These are phyloP conservation scores for Acleris holmiana DNA, from an alignment of 2,888 invertebrate species.

Conservation along the genomic window DNA sequence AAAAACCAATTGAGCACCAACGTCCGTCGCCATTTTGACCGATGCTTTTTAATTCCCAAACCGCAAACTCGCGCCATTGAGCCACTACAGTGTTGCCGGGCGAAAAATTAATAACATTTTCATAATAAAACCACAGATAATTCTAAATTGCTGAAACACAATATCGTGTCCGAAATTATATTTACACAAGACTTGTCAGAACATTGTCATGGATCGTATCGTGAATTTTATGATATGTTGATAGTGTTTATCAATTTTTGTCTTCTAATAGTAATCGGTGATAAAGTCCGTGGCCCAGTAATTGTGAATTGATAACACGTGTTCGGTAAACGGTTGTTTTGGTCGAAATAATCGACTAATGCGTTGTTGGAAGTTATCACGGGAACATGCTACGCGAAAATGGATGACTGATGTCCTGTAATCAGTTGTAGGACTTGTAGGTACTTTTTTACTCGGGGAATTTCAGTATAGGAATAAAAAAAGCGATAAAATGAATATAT, in stretches of 20 bases:
- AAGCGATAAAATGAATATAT: no score
- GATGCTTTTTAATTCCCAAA: constrained; percentile 18
- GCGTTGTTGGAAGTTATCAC: constrained; percentile 18
- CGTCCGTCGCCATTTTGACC: constrained; percentile 4
- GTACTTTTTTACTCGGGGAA: background rate
- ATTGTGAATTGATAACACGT: constrained; percentile 63
- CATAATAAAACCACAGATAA: constrained; percentile 11
- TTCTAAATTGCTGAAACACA: constrained; percentile 34
- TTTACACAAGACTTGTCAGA: constrained; percentile 72
- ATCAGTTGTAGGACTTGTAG: constrained; percentile 1
- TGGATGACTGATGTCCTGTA: background rate
- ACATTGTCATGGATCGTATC: constrained; percentile 62
- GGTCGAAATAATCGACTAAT: constrained; percentile 22
- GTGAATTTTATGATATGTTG: constrained; percentile 73
- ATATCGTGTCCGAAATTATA: constrained; percentile 60
- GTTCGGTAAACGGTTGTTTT: constrained; percentile 45
- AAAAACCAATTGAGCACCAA: constrained; percentile 7
- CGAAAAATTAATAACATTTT: constrained; percentile 24
- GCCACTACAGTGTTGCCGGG: constrained; percentile 24
- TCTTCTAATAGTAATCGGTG: constrained; percentile 66
- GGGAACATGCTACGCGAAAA: background rate
- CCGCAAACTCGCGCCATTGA: constrained; percentile 10
- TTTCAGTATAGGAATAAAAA: no score
- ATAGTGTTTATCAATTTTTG: constrained; percentile 75
- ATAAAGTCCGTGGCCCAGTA: constrained; percentile 65